phyloP scores from a whole-genome alignment of 2,113 vertebrate genomes.

The Paralichthys olivaceus region DNA sequence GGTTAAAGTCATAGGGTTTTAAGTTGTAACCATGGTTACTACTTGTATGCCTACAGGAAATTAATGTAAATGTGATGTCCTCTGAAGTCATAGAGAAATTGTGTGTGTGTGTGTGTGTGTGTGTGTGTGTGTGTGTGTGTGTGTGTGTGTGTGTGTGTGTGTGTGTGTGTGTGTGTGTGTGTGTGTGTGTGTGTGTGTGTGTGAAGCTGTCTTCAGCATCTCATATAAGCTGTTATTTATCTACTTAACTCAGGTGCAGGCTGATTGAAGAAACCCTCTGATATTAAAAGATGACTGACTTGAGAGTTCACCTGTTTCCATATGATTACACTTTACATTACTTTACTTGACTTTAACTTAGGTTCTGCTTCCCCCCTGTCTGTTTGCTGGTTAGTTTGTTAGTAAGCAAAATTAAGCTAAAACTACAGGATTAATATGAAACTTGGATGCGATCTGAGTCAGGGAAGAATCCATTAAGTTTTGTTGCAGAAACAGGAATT shows the following conservation, averaged over 20 bases:
- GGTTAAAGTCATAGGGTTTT: no score
- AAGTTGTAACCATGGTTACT: no score
- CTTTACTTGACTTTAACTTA: conserved; percentile 3
- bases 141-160: conserved; percentile 15
- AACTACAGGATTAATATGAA: no score
- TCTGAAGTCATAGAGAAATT: not conserved
- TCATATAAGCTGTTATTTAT: conserved; percentile 41
- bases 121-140: conserved; percentile 5
- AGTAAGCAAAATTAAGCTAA: no score
- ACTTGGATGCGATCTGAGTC: no score
- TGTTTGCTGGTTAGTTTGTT: no score
- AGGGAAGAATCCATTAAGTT: no score
- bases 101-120: conserved; percentile 3
- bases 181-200: conserved; percentile 16
- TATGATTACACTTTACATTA: not conserved
- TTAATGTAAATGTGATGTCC: no score
- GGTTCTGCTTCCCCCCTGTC: no score
- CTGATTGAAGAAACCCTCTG: conserved; percentile 45
- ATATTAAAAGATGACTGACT: not conserved
- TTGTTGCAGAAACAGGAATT: no score
- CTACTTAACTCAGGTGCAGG: conserved; percentile 5
- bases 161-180: conserved; percentile 12
- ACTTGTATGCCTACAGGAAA: not conserved
- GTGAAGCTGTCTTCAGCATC: conserved; percentile 43
- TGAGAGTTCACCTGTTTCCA: conserved; percentile 22